Evolutionary conservation across 2,113 vertebrate species (phyloP).

Genomic region (Naja naja): DNA sequence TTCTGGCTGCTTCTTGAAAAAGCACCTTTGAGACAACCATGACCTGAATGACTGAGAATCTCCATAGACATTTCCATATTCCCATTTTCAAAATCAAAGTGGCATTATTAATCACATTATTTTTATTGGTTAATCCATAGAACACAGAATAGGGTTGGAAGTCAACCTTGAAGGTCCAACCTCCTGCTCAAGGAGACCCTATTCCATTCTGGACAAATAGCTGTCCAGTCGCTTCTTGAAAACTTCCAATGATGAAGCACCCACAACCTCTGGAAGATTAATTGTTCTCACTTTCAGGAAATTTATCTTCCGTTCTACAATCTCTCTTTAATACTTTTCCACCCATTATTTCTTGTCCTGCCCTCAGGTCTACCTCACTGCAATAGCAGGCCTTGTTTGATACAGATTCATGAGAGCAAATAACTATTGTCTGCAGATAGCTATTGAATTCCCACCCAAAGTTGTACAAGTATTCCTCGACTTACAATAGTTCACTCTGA

Average conservation of each 20-base stretch:
- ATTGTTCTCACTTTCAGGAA: background rate
- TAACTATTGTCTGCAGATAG: background rate
- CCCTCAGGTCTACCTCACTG: background rate
- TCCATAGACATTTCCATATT: background rate
- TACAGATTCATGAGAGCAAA: background rate
- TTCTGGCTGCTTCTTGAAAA: too few species aligned
- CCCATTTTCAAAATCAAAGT: background rate
- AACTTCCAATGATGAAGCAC: background rate
- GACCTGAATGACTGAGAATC: too few species aligned
- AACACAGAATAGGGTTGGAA: background rate
- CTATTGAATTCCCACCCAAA: background rate
- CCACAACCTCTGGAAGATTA: background rate
- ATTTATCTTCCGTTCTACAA: background rate
- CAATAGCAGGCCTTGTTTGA: background rate
- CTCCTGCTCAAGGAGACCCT: background rate
- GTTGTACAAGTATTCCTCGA: background rate
- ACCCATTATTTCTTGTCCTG: background rate
- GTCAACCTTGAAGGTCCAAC: background rate
- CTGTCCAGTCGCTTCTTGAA: background rate
- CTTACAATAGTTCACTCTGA: too few species aligned
- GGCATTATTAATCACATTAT: background rate
- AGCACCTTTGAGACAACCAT: too few species aligned
- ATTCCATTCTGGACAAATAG: background rate
- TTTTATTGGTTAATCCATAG: background rate
- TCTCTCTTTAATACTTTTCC: background rate